Evolutionary conservation across 2,888 invertebrate genomes (phyloP), one percentile per base, ranked within the genome.

Genomic region (Drosophila paranaensis): DNA sequence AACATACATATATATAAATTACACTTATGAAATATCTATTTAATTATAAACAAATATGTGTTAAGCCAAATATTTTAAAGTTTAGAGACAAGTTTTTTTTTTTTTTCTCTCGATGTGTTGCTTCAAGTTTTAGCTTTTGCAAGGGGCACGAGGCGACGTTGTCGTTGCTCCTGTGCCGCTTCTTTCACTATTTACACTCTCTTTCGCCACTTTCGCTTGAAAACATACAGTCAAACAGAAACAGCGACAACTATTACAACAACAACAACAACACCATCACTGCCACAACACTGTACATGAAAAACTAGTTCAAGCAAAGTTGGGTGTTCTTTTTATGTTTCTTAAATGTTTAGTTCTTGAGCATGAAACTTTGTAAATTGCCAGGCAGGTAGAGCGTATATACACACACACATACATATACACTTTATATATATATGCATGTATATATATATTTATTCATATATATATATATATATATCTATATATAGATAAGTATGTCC

Each of bases 21-120:
- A 77, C 69, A 72, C 20, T 64, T 76, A 75, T 71, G 60, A 66
- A 66, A 60, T 60, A 68, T 70, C 79, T 87, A 87, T 84, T 84
- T 84, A 84, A 84, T 76, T 79, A 84, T 87, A 81, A 84, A 79
- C 71, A 72, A 70, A 86, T 84, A 84, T 76, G 74, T 82, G 74
- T 82, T 84, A 84, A 84, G 84, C 87, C 87, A 87, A 84, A 84
- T 84, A 84, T 73, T 76, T 81, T 84, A 84, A 78, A 33, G 53
- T 64, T 77, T 79, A 83, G 81, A 71, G 53, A 63, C 71, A 85
- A 77, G 56, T 63, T 63, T 10, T 9, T 43, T n/a, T 46, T n/a
- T n/a, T 20, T 20, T 20, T 2, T 10, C 25, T 68, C 42, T 61
- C 54, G 30, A 69, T 54, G 50, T 57, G 55, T 70, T 67, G 61